Conservation (phyloP, 2,888 invertebrate species). For the Xanthostigma xanthostigma region DNA sequence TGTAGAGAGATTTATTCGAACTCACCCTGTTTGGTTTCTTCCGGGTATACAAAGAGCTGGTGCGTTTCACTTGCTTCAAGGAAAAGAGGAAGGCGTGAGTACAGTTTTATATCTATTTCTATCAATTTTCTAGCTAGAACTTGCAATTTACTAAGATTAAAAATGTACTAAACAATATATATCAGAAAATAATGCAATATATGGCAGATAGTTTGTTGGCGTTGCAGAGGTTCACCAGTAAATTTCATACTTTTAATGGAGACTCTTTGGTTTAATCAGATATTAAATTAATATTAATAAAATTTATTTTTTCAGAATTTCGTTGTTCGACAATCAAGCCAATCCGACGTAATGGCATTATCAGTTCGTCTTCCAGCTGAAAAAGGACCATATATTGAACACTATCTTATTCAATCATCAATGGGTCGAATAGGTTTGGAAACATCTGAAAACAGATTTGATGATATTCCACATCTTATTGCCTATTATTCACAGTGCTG, state of each 20-base stretch:
- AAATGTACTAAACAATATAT: no score
- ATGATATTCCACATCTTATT: constrained; percentile 81
- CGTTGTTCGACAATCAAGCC: constrained; percentile 87
- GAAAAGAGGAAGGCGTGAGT: constrained; percentile 81
- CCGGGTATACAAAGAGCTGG: constrained; percentile 87
- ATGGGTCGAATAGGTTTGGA: constrained; percentile 73
- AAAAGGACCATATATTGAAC: constrained; percentile 85
- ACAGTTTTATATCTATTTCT: not conserved
- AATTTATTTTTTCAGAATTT: constrained; percentile 84
- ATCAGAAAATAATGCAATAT: no score
- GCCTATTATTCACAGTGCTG: constrained; percentile 89
- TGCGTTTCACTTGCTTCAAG: constrained; percentile 84
- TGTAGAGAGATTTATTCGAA: constrained; percentile 74
- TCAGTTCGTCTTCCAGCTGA: constrained; percentile 78
- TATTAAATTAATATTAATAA: no score
- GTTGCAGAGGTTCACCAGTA: no score
- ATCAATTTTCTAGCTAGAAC: no score
- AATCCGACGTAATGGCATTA: constrained; percentile 86
- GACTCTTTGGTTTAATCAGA: no score
- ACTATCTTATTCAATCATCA: constrained; percentile 84
- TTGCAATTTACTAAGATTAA: no score
- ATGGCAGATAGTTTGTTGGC: no score
- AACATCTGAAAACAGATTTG: constrained; percentile 86
- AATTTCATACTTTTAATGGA: no score
- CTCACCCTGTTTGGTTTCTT: constrained; percentile 92